Percentiles rank a stretch among this genome's conserved stretches.
These are phyloP conservation scores for Ladona fulva DNA, from an alignment of 1,140 invertebrate species.

Conservation along the genomic window DNA sequence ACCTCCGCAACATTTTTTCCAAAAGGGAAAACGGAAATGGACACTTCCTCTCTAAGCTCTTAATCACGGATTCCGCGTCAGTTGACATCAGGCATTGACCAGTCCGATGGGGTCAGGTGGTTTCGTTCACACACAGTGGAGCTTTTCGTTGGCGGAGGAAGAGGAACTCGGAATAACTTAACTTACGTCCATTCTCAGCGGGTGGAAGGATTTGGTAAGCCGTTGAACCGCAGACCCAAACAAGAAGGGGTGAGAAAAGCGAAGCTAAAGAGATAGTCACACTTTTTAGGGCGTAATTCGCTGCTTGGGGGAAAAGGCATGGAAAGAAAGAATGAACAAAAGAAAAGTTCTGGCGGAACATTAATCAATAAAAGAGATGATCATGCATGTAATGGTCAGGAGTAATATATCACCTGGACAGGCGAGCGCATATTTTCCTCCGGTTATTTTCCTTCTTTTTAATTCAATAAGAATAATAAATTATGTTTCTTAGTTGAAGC, in stretches of 20 bases:
- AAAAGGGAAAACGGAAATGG: neutral
- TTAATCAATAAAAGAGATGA: too few species aligned
- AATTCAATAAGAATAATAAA: too few species aligned
- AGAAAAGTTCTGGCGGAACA: too few species aligned
- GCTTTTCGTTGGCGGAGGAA: neutral
- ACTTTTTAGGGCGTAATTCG: too few species aligned
- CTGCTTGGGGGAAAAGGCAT: too few species aligned
- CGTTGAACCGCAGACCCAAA: neutral
- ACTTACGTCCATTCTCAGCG: neutral
- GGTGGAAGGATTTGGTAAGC: neutral
- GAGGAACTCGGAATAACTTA: neutral
- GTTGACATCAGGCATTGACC: slow-evolving; percentile 7
- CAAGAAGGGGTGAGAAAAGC: neutral
- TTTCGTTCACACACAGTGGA: neutral
- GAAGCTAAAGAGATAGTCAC: too few species aligned
- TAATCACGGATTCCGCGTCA: neutral
- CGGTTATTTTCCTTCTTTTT: too few species aligned
- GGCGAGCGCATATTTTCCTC: too few species aligned
- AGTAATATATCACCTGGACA: too few species aligned
- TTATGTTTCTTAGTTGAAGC: too few species aligned
- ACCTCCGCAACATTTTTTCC: neutral
- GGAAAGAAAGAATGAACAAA: too few species aligned
- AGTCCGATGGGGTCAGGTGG: neutral
- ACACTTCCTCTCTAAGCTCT: slow-evolving; percentile 1
- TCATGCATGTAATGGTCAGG: too few species aligned